Percentiles rank a stretch among this genome's conserved stretches.
Conservation (phyloP, 2,113 vertebrate species). For the Danio rerio region GRCz12tu NC_133198.1:33046001-33046500, state of each 20-base stretch:
- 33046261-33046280: background rate
- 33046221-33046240: background rate
- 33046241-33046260: background rate
- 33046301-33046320: background rate
- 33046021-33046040: background rate
- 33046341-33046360: background rate
- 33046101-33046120: background rate
- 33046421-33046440: no score
- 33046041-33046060: background rate
- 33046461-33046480: no score
- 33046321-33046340: background rate
- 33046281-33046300: background rate
- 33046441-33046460: no score
- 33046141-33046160: slow-evolving; percentile 18
- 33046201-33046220: background rate
- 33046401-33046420: background rate
- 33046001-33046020: background rate
- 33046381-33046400: background rate
- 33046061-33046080: background rate
- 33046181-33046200: background rate
- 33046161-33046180: background rate
- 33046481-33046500: no score
- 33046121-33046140: background rate
- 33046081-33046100: background rate
- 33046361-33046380: background rate